Evolutionary conservation across 64 coral and sea anemone genomes (phyloP), one percentile per base, ranked within the genome.

Genomic region (Porites australiensis): DNA sequence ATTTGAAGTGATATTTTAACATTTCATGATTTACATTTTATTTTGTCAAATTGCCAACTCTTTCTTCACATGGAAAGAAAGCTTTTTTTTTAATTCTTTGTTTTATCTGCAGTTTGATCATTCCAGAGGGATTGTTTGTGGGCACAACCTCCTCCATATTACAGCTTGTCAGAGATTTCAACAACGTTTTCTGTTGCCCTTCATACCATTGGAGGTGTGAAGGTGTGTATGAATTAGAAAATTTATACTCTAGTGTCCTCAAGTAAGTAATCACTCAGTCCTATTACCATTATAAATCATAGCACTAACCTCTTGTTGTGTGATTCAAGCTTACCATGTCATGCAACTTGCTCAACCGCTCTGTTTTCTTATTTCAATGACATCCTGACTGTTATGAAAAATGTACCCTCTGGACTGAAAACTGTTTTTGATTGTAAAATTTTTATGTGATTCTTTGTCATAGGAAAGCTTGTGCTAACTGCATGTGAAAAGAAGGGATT

Each of bases 401-500:
- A 71, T 71, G 68, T 71, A 71, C 68, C 6, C n/a, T 71, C 5
- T 71, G 68, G 68, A 71, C 68, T 71, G 68, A 71, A 71, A 71
- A 71, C 68, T 71, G 1, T 71, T 70, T 70, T 70, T 70, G 67
- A 70, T 27, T 37, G 67, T 70, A 70, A 70, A 70, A 37, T 37
- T 70, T 70, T 70, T 70, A 27, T 21, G 51, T 80, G 49, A 13
- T 55, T 80, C 55, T 80, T 53, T 55, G 27, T 37, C 27, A 37
- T 9, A 64, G 55, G 75, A 51, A 60, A 90, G 37, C 88, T 79
- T 79, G 74, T 79, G 2, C 88, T 77, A 15, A 65, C 68, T 19
- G 54, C 18, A 27, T 64, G 6, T 22, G 43, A 77, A 0, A 66
- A 90, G 3, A 90, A 54, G 14, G 88, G 88, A 13, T 21, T 79